Evolutionary conservation across 2,113 vertebrate species (phyloP).

Genomic region (Casuarius casuarius): DNA sequence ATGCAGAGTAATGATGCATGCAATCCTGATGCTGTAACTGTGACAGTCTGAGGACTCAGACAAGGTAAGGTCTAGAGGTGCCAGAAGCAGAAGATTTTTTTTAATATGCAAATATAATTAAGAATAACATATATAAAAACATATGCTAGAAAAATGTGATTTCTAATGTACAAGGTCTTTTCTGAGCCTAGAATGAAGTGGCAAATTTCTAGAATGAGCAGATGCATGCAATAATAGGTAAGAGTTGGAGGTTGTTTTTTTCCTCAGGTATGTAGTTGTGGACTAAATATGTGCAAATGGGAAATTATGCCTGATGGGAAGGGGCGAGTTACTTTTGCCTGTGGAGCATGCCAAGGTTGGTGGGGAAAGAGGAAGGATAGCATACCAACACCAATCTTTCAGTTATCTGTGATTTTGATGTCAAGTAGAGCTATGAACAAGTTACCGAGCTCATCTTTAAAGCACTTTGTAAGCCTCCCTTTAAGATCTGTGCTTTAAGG

Average conservation of each 20-base stretch:
- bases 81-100: not conserved
- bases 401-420: rapidly evolving
- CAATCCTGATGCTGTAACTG: not conserved
- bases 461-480: not conserved
- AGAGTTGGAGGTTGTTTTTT: not conserved
- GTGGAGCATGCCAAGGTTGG: not conserved
- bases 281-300: not conserved
- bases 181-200: not conserved
- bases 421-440: not conserved
- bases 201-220: not conserved
- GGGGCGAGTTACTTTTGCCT: not conserved
- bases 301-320: not conserved
- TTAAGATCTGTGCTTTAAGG: not conserved
- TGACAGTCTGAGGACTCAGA: not conserved
- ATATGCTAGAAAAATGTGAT: not conserved
- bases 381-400: not conserved
- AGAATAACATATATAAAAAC: not conserved
- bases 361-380: not conserved
- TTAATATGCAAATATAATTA: not conserved
- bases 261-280: not conserved
- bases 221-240: not conserved
- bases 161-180: not conserved
- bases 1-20: not conserved
- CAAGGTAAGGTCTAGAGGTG: not conserved
- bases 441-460: not conserved